Evolutionary conservation across 2,888 invertebrate species (phyloP).

Genomic region (Agrochola lota): DNA sequence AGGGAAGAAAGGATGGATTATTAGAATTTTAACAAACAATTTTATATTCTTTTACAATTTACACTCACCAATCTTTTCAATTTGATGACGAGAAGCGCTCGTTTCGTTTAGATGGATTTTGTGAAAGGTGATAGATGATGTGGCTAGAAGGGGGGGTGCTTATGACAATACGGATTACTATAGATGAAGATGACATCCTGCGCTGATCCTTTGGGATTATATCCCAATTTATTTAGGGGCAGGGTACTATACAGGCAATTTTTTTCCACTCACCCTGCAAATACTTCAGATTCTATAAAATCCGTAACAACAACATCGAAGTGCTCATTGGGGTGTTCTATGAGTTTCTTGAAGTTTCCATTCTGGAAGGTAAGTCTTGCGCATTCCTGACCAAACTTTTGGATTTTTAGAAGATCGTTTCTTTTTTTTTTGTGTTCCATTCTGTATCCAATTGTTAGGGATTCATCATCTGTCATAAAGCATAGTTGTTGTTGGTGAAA

Average conservation of each 20-base stretch:
- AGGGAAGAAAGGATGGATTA: not conserved
- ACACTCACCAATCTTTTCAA: not conserved
- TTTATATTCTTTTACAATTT: no score
- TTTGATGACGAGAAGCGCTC: not conserved
- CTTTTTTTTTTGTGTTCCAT: slow-evolving; percentile 48
- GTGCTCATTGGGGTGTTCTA: slow-evolving; percentile 68
- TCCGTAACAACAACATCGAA: slow-evolving; percentile 75
- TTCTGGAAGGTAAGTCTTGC: slow-evolving; percentile 58
- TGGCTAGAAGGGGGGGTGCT: not conserved
- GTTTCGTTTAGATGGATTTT: not conserved
- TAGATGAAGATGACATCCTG: not conserved
- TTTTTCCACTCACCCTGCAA: slow-evolving; percentile 70
- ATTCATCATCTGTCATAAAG: slow-evolving; percentile 43
- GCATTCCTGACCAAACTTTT: slow-evolving; percentile 43
- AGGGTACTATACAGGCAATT: not conserved
- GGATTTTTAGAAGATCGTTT: slow-evolving; percentile 49
- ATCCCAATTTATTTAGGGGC: not conserved
- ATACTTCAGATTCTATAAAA: slow-evolving; percentile 74
- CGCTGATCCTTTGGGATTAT: not conserved
- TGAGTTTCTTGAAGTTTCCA: slow-evolving; percentile 65
- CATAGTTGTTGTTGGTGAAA: not conserved
- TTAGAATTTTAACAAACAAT: no score
- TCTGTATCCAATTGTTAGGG: slow-evolving; percentile 45
- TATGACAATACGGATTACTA: not conserved
- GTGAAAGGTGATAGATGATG: not conserved